A percentile compares a stretch with the other conserved stretches of the same genome.
phyloP scores from a whole-genome alignment of 2,888 invertebrate genomes.

The Meta bourneti region DNA sequence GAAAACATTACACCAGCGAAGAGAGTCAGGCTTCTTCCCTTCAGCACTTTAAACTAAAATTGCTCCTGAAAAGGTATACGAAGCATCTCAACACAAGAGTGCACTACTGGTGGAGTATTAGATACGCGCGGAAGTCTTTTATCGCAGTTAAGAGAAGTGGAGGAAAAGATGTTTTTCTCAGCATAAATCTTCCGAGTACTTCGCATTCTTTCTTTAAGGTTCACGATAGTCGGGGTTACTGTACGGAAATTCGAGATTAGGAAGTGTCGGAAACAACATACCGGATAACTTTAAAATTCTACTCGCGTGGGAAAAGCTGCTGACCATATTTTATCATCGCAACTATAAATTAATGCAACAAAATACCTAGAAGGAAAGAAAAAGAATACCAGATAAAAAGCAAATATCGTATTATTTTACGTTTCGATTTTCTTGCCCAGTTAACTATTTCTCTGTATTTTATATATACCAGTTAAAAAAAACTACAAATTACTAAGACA shows the following conservation, averaged over 20 bases:
- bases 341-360: too few relatives aligned
- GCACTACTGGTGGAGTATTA: conserved; percentile 3
- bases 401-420: too few relatives aligned
- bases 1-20: too few relatives aligned
- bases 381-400: too few relatives aligned
- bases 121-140: conserved; percentile 50
- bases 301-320: too few relatives aligned
- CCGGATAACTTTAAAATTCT: background rate
- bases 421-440: too few relatives aligned
- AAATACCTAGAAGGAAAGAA: too few relatives aligned
- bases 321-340: too few relatives aligned
- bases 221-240: background rate
- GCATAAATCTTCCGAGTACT: conserved; percentile 40
- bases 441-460: too few relatives aligned
- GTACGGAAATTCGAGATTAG: conserved; percentile 34
- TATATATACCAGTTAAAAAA: too few relatives aligned
- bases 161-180: conserved; percentile 37
- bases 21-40: background rate
- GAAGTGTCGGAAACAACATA: conserved; percentile 13
- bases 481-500: too few relatives aligned
- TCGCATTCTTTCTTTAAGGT: conserved; percentile 46
- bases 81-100: conserved; percentile 8
- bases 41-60: conserved; percentile 9
- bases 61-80: background rate
- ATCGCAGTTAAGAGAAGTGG: conserved; percentile 42